Evolutionary conservation across 2,888 invertebrate genomes (phyloP), one percentile per base, ranked within the genome.

Genomic region (Parnassius mnemosyne): DNA sequence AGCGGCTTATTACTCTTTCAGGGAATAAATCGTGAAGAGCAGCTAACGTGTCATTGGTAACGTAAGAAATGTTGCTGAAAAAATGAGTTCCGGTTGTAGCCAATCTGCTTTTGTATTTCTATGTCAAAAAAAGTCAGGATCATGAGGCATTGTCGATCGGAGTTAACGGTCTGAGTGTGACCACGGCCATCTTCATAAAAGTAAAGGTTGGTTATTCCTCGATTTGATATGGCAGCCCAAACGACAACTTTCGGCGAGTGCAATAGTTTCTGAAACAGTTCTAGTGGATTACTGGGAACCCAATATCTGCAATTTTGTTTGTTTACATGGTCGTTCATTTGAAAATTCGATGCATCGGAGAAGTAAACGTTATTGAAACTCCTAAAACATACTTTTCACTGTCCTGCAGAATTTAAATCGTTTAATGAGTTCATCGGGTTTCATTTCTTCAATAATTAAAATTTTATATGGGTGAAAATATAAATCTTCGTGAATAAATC

Each of bases 1-100:
- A 68, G 61, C 70, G 68, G 65, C 66, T 69, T 62, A 71, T 71
- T 53, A 70, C 57, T 65, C 62, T 70, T 62, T 53, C 64, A 67
- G 67, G 69, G 66, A 67, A 71, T 69, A 68, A 69, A 64, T 71
- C 68, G 63, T 25, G 5, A 25, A 25, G 25, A 25, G 5, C 3
- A 25, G 25, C 25, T 25, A 25, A 3, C 3, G 25, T 3, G 25
- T 25, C 25, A 25, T 25, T 25, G 3, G 3, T 25, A 25, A 25
- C 25, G 0, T 25, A 0, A 7, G 25, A 25, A 25, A 5, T 25
- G 25, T 25, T 25, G 25, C 3, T 25, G 25, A 5, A 25, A 25
- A 25, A 25, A 69, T 16, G 66, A 67, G 10, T 44, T 44, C 11
- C 44, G 44, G 25, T 25, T 25, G 5, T 25, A 3, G 25, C 5